Evolutionary conservation across 2,797 vertebrate genomes (phyloP).

Genomic region (Liparis tanakae): DNA sequence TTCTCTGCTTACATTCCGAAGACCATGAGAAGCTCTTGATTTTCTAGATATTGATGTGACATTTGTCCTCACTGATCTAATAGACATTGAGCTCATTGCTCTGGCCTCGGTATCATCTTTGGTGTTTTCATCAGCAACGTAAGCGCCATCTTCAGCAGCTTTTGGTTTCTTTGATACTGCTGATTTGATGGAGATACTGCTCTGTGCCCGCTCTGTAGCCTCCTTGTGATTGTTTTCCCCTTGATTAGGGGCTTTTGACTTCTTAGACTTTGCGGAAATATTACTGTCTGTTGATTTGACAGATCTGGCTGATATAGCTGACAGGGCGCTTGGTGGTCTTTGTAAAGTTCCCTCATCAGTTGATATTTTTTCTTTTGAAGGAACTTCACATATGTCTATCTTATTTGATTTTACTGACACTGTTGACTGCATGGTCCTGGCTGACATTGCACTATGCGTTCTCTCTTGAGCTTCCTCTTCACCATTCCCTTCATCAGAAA

Average conservation of each 20-base stretch:
- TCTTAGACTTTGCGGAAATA: conserved; percentile 44
- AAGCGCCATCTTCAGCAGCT: conserved; percentile 11
- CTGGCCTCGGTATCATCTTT: conserved; percentile 38
- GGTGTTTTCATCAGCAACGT: conserved; percentile 12
- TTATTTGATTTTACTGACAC: conserved; percentile 43
- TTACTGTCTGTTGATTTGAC: conserved; percentile 59
- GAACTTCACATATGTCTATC: conserved; percentile 29
- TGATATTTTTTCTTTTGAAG: conserved; percentile 16
- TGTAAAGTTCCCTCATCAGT: conserved; percentile 28
- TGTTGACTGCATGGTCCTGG: conserved; percentile 55
- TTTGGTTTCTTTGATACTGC: conserved; percentile 49
- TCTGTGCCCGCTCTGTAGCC: conserved; percentile 43
- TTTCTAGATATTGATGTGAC: conserved; percentile 52
- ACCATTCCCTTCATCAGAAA: conserved; percentile 22
- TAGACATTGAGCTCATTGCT: conserved; percentile 50
- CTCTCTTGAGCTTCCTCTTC: conserved; percentile 36
- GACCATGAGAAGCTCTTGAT: conserved; percentile 46
- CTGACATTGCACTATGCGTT: conserved; percentile 51
- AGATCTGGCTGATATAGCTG: conserved; percentile 55
- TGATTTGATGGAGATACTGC: conserved; percentile 61
- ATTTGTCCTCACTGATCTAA: conserved; percentile 63
- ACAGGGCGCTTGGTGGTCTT: conserved; percentile 62
- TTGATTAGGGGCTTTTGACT: conserved; percentile 34
- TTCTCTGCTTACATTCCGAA: conserved; percentile 10
- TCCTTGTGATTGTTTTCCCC: conserved; percentile 6